Evolutionary conservation across 2,888 invertebrate genomes (phyloP).

Genomic region (Aplocera efformata): DNA sequence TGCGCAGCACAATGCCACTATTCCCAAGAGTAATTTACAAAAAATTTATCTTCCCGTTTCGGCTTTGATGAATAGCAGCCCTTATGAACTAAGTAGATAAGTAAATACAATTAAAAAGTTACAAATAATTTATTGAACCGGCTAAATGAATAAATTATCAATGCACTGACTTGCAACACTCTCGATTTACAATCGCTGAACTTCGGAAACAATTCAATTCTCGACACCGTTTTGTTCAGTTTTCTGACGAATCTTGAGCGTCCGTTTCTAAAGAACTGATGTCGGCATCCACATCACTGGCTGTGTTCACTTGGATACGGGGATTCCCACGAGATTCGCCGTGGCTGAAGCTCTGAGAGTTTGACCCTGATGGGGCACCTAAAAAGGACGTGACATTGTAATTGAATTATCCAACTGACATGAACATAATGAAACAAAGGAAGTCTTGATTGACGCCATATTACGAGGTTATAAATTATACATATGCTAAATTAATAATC

Average conservation of each 20-base stretch:
- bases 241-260: constrained; percentile 53
- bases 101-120: constrained; percentile 7
- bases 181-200: constrained; percentile 28
- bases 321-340: constrained; percentile 15
- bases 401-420: too few species aligned
- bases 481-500: too few species aligned
- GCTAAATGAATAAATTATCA: constrained; percentile 22
- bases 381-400: not conserved
- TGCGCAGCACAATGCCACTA: too few species aligned
- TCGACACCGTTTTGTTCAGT: constrained; percentile 28
- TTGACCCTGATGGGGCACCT: constrained; percentile 2
- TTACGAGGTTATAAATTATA: too few species aligned
- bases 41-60: too few species aligned
- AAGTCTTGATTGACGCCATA: too few species aligned
- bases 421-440: too few species aligned
- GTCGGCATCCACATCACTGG: constrained; percentile 64
- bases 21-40: too few species aligned
- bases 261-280: constrained; percentile 66
- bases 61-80: too few species aligned
- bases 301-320: constrained; percentile 11
- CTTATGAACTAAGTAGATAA: too few species aligned
- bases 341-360: constrained; percentile 15
- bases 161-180: constrained; percentile 25
- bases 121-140: constrained; percentile 28
- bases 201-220: constrained; percentile 15